These are phyloP conservation scores for Triplophysa bombifrons DNA, from an alignment of 2,797 vertebrate genomes.

Conservation along the genomic window DNA sequence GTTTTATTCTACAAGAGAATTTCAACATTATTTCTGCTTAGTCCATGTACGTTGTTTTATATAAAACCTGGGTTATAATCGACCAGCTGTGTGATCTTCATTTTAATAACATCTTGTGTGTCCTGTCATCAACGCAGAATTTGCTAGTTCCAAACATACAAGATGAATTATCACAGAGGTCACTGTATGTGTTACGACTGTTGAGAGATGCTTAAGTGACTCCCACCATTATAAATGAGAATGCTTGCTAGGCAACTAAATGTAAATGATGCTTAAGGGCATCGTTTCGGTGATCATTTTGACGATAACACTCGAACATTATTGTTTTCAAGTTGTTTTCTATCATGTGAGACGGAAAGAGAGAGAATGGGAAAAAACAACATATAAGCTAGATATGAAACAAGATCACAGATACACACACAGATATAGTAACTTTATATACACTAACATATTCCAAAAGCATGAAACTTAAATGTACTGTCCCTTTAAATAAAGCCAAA, in stretches of 20 bases:
- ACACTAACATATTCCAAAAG: too few relatives aligned
- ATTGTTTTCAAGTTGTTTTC: constrained; percentile 43
- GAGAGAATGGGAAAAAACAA: not conserved
- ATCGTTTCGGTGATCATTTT: constrained; percentile 22
- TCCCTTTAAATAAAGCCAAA: too few relatives aligned
- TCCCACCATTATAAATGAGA: constrained; percentile 8
- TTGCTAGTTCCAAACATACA: not conserved
- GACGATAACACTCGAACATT: constrained; percentile 20
- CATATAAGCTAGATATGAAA: not conserved
- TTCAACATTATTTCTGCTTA: not conserved
- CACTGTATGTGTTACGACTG: constrained; percentile 6
- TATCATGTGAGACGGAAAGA: not conserved
- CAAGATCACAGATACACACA: not conserved
- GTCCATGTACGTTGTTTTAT: not conserved
- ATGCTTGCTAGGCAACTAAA: constrained; percentile 45
- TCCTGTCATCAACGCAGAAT: not conserved
- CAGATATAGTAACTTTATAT: too few relatives aligned
- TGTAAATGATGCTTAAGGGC: constrained; percentile 43
- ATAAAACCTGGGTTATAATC: not conserved
- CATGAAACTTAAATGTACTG: too few relatives aligned
- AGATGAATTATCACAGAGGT: constrained; percentile 20
- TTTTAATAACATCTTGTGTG: not conserved
- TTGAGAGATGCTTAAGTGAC: constrained; percentile 7
- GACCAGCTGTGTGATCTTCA: not conserved
- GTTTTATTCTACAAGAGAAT: too few relatives aligned